Evolutionary conservation across 2,113 vertebrate species (phyloP).

Genomic region (Cichladusa arquata): DNA sequence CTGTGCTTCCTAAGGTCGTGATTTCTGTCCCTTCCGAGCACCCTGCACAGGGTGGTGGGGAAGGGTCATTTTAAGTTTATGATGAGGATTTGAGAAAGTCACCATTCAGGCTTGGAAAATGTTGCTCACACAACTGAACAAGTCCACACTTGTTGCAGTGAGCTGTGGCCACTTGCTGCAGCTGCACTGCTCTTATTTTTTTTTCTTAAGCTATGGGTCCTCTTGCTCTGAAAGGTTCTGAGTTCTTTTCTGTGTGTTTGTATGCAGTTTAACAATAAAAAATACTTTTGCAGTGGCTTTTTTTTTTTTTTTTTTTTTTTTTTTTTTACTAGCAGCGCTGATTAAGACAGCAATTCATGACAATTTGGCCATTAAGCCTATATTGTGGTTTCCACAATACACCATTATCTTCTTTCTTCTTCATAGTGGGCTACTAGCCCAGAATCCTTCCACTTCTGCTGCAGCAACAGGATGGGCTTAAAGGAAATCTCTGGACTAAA

Average conservation of each 20-base stretch:
- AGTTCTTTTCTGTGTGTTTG: not conserved
- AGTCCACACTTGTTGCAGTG: slow-evolving; percentile 18
- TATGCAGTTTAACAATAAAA: not conserved
- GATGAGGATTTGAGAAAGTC: slow-evolving; percentile 1
- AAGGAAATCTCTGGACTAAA: not conserved
- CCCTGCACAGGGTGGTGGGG: not conserved
- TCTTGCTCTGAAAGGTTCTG: not conserved
- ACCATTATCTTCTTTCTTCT: slow-evolving; percentile 6
- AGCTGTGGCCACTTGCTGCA: slow-evolving; percentile 2
- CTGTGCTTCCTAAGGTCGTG: not conserved
- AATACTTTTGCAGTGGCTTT: not conserved
- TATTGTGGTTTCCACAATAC: slow-evolving; percentile 15
- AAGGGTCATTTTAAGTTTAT: slow-evolving; percentile 32
- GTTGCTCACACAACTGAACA: not conserved
- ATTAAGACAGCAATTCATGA: not conserved
- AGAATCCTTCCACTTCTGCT: not conserved
- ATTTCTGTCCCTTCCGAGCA: not conserved
- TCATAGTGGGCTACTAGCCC: not conserved
- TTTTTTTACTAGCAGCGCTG: not conserved
- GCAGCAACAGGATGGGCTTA: not conserved
- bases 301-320: not conserved
- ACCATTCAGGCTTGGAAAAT: slow-evolving; percentile 36
- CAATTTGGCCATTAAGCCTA: not conserved
- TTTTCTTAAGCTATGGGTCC: not conserved
- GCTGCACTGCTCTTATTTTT: not conserved